These are phyloP conservation scores for Nyctalus aviator DNA, from an alignment of 2,797 vertebrate species.

Conservation along the genomic window DNA sequence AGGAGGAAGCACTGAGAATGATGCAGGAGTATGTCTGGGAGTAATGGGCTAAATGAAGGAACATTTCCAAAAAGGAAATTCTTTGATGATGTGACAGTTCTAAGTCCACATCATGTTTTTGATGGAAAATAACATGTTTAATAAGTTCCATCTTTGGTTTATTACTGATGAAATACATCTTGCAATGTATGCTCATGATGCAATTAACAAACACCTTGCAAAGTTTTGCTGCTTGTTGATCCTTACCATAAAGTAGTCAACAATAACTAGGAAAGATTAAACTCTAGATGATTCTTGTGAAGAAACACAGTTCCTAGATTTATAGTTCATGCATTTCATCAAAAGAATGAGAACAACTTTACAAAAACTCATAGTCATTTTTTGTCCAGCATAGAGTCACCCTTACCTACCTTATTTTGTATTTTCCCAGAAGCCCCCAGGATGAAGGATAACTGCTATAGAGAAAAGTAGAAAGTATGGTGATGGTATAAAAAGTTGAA, in stretches of 20 bases:
- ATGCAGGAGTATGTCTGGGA: neutral
- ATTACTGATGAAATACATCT: neutral
- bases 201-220: neutral
- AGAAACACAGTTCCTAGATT: constrained; percentile 9
- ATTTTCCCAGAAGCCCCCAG: neutral
- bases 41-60: neutral
- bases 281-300: neutral
- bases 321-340: constrained; percentile 19
- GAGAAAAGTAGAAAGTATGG: neutral
- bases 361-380: neutral
- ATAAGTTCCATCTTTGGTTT: neutral
- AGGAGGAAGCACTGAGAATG: neutral
- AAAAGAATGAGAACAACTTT: constrained; percentile 4
- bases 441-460: neutral
- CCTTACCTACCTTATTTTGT: constrained; percentile 4
- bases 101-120: constrained; percentile 5
- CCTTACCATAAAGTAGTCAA: neutral
- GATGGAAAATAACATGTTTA: neutral
- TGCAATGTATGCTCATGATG: neutral
- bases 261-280: neutral
- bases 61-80: neutral
- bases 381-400: neutral
- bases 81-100: neutral
- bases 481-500: constrained; percentile 53
- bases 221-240: neutral